Evolutionary conservation across 2,797 vertebrate genomes (phyloP).

Genomic region (Chloroceryle amazona): DNA sequence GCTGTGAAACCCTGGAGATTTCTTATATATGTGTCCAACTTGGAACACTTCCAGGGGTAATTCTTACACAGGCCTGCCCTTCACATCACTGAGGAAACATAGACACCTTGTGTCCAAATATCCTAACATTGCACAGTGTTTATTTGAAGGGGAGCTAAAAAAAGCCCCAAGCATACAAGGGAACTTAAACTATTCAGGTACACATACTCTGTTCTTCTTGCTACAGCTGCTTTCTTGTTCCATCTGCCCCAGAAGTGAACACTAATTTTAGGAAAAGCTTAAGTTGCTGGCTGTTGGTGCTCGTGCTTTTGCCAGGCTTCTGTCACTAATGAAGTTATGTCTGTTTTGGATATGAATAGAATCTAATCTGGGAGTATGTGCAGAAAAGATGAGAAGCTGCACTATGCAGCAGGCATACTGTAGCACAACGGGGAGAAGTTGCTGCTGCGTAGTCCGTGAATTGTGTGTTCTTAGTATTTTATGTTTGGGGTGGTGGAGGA

Average conservation of each 20-base stretch:
- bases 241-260: neutral
- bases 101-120: neutral
- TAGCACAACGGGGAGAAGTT: neutral
- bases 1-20: neutral
- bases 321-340: neutral
- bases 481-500: neutral
- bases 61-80: neutral
- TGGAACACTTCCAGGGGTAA: neutral
- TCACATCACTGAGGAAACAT: neutral
- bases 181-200: neutral
- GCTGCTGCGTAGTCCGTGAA: neutral
- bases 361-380: neutral
- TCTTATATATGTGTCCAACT: neutral
- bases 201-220: neutral
- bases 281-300: neutral
- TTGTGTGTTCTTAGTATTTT: neutral
- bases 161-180: neutral
- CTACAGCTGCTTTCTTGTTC: neutral
- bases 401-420: neutral
- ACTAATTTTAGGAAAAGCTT: neutral
- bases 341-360: neutral
- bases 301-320: neutral
- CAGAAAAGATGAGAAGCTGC: neutral
- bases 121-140: neutral
- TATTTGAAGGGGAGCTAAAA: neutral